Evolutionary conservation across 2,797 vertebrate genomes (phyloP).

Genomic region (Premnoplex brunnescens): DNA sequence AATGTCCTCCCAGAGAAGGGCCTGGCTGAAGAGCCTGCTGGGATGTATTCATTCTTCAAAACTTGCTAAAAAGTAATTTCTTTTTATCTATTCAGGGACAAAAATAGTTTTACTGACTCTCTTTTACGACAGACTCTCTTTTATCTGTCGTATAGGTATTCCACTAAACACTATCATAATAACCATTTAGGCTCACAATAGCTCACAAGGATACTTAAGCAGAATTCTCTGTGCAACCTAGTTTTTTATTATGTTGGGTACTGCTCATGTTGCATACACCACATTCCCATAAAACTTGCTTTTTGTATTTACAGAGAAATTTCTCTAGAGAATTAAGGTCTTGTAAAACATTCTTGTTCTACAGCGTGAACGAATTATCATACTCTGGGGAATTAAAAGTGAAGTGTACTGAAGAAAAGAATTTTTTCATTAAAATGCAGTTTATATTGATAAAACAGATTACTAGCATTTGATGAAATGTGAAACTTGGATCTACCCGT

Average conservation of each 20-base stretch:
- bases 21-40: background rate
- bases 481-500: conserved; percentile 80
- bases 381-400: conserved; percentile 79
- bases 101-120: conserved; percentile 20
- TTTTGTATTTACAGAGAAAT: conserved; percentile 84
- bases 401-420: conserved; percentile 82
- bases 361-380: conserved; percentile 82
- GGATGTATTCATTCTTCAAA: background rate
- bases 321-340: conserved; percentile 82
- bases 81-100: conserved; percentile 40
- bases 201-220: conserved; percentile 57
- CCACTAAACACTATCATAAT: conserved; percentile 53
- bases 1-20: background rate
- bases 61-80: conserved; percentile 22
- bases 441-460: conserved; percentile 86
- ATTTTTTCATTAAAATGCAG: conserved; percentile 85
- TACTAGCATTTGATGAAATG: conserved; percentile 84
- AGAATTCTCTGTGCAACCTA: conserved; percentile 62
- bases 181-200: conserved; percentile 42
- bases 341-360: conserved; percentile 84
- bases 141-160: conserved; percentile 55
- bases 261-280: conserved; percentile 74
- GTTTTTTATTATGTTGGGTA: conserved; percentile 71
- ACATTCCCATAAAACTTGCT: conserved; percentile 78
- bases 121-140: conserved; percentile 47